Evolutionary conservation across 2,888 invertebrate genomes (phyloP).

Genomic region (Pterostichus madidus): DNA sequence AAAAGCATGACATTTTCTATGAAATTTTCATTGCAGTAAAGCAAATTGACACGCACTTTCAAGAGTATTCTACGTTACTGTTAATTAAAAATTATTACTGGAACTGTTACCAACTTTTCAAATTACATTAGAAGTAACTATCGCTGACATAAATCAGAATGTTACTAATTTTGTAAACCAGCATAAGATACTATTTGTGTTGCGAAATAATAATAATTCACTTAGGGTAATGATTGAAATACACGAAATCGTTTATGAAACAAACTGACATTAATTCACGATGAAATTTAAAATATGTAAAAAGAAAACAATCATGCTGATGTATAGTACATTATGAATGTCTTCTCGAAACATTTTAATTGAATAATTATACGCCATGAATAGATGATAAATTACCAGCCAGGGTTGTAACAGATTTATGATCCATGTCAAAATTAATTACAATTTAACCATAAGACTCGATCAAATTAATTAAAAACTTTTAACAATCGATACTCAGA

Average conservation of each 20-base stretch:
- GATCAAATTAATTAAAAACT: constrained; percentile 61
- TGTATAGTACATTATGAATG: constrained; percentile 52
- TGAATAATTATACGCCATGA: constrained; percentile 65
- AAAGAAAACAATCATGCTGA: constrained; percentile 43
- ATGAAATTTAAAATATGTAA: constrained; percentile 38
- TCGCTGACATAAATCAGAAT: neutral
- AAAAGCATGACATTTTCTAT: constrained; percentile 46
- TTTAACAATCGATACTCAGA: constrained; percentile 47
- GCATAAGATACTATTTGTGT: no score
- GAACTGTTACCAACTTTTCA: neutral
- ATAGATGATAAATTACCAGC: constrained; percentile 64
- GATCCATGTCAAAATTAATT: constrained; percentile 66
- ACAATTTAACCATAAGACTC: constrained; percentile 59
- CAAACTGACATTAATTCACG: constrained; percentile 35
- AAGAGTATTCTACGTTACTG: neutral
- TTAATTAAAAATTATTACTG: no score
- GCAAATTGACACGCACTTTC: neutral
- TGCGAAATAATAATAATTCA: no score
- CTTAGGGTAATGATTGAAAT: neutral
- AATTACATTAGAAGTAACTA: neutral
- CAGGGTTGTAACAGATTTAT: constrained; percentile 58
- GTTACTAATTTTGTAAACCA: no score
- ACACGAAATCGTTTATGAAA: constrained; percentile 24
- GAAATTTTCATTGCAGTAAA: constrained; percentile 40
- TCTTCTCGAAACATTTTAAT: constrained; percentile 60